Conservation (phyloP, 2,113 vertebrate genomes). For the Stercorarius parasiticus region DNA sequence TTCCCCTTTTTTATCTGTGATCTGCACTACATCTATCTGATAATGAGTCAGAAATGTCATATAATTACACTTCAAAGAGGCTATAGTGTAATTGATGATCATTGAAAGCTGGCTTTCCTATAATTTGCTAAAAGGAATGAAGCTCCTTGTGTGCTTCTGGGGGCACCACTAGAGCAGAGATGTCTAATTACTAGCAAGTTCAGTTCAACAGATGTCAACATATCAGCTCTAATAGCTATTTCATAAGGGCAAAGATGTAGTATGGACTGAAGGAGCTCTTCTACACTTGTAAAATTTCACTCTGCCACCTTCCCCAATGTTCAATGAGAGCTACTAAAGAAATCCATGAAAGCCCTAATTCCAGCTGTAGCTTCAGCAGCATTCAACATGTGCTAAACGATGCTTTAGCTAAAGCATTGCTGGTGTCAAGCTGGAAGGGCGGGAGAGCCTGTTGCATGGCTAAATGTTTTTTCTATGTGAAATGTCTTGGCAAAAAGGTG, state of each 20-base stretch:
- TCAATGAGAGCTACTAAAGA: neutral
- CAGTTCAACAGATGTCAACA: constrained; percentile 5
- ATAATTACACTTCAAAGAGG: constrained; percentile 11
- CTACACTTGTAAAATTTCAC: neutral
- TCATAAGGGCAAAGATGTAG: neutral
- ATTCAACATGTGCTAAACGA: neutral
- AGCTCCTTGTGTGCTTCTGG: neutral
- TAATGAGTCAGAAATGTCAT: neutral
- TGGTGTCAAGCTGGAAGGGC: neutral
- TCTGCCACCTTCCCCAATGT: neutral
- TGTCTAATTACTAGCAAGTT: constrained; percentile 9
- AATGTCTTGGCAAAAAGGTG: neutral
- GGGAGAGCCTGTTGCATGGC: neutral
- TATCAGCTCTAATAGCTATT: neutral
- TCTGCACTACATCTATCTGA: neutral
- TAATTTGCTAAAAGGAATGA: constrained; percentile 6
- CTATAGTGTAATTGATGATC: neutral
- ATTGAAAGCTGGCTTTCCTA: neutral
- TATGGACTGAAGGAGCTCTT: neutral
- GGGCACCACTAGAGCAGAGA: neutral
- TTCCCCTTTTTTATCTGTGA: neutral
- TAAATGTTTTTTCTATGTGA: neutral
- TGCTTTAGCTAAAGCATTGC: neutral
- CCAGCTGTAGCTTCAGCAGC: neutral
- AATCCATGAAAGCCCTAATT: neutral